Conservation (phyloP, 2,888 invertebrate species). For the Strigamia crassipes region DNA sequence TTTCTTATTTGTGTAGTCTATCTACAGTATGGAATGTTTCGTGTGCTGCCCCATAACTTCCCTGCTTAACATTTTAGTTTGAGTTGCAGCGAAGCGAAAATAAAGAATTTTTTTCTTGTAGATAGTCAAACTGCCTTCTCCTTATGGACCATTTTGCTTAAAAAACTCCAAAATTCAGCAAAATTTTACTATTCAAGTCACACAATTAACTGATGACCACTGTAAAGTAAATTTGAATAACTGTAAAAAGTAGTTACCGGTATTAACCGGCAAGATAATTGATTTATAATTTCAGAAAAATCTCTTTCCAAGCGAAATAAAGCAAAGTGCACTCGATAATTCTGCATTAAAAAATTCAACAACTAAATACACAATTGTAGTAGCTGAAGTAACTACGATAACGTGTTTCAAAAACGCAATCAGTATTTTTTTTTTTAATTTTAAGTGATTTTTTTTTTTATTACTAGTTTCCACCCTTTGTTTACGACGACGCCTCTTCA, state of each 20-base stretch:
- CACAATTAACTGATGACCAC: neutral
- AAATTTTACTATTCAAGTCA: neutral
- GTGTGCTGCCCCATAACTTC: neutral
- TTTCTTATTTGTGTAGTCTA: too few species aligned
- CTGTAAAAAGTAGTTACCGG: too few species aligned
- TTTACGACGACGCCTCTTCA: slow-evolving; percentile 56
- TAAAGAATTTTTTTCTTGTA: neutral
- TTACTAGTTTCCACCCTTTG: slow-evolving; percentile 65
- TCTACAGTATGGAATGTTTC: too few species aligned
- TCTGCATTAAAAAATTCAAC: neutral
- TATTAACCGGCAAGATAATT: neutral
- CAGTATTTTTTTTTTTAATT: too few species aligned
- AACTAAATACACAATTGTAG: neutral
- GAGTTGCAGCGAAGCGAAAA: neutral
- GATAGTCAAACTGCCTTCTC: neutral
- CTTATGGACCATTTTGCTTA: neutral
- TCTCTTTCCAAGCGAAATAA: neutral
- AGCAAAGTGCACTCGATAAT: neutral
- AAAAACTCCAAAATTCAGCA: neutral
- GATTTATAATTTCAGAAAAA: neutral
- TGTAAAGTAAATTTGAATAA: neutral
- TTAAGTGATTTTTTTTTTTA: slow-evolving; percentile 44
- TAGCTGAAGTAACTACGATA: neutral
- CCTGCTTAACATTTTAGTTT: neutral
- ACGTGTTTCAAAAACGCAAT: too few species aligned